Percentiles rank a stretch among this genome's conserved stretches.
phyloP scores from a whole-genome alignment of 2,797 vertebrate genomes.

The Malacoraja senta region DNA sequence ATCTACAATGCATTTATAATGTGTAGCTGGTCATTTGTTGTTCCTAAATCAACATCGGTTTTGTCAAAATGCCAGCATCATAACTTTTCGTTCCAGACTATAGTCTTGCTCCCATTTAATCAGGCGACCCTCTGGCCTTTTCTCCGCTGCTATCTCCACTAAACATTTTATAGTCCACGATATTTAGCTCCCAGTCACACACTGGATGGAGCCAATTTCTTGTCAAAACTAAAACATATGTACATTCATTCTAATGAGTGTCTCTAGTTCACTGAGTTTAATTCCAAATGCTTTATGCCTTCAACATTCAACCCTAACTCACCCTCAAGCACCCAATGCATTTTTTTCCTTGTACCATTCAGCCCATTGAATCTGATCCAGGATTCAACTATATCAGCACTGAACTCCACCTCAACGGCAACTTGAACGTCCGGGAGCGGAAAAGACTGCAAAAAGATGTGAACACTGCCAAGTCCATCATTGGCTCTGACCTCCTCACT shows the following conservation, averaged over 20 bases:
- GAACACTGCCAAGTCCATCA: too few species aligned
- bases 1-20: neutral
- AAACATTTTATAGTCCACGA: neutral
- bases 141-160: neutral
- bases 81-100: neutral
- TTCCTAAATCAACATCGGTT: neutral
- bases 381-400: too few species aligned
- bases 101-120: neutral
- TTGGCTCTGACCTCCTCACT: too few species aligned
- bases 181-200: neutral
- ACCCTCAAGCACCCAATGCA: neutral
- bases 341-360: neutral
- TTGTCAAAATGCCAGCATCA: neutral
- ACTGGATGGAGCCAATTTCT: constrained; percentile 7
- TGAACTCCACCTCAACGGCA: neutral
- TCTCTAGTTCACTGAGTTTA: neutral
- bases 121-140: neutral
- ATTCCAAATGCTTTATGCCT: neutral
- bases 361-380: too few species aligned
- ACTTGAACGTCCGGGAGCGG: too few species aligned
- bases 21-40: neutral
- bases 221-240: neutral
- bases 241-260: neutral
- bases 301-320: neutral
- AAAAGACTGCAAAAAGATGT: too few species aligned